Conservation (phyloP, 2,797 vertebrate species). For the Tapirus indicus region DNA sequence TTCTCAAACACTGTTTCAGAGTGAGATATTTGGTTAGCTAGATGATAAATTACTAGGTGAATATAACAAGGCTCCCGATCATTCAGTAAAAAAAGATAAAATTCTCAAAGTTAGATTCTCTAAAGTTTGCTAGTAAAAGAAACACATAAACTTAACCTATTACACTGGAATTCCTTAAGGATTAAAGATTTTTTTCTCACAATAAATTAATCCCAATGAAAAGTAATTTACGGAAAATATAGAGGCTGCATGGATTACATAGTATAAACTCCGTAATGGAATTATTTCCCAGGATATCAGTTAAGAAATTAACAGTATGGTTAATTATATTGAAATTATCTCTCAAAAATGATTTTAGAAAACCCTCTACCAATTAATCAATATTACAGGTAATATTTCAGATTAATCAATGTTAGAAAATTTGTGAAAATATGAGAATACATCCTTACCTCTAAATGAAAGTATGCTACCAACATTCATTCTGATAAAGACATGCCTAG, state of each 20-base stretch:
- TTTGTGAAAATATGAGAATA: conserved; percentile 32
- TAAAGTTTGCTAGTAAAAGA: background rate
- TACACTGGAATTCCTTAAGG: background rate
- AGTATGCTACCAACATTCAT: background rate
- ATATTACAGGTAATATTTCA: background rate
- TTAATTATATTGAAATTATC: conserved; percentile 30
- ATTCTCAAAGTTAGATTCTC: background rate
- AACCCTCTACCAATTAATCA: background rate
- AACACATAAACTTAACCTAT: background rate
- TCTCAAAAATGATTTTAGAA: background rate
- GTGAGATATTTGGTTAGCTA: background rate
- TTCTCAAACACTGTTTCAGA: background rate
- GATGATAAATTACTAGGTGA: background rate
- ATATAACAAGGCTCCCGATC: background rate
- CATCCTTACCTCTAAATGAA: background rate
- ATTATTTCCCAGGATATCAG: conserved; percentile 48
- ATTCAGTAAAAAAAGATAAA: background rate
- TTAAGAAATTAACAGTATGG: background rate
- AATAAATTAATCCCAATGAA: conserved; percentile 23
- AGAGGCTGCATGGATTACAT: background rate
- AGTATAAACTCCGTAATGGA: conserved; percentile 30
- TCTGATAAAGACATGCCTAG: background rate
- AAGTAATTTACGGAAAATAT: conserved; percentile 14
- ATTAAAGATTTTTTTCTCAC: conserved; percentile 19
- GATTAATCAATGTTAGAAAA: background rate